Percentiles rank a stretch among this genome's conserved stretches.
Evolutionary conservation across 2,113 vertebrate genomes (phyloP).

Genomic region (Hippocampus comes): DNA sequence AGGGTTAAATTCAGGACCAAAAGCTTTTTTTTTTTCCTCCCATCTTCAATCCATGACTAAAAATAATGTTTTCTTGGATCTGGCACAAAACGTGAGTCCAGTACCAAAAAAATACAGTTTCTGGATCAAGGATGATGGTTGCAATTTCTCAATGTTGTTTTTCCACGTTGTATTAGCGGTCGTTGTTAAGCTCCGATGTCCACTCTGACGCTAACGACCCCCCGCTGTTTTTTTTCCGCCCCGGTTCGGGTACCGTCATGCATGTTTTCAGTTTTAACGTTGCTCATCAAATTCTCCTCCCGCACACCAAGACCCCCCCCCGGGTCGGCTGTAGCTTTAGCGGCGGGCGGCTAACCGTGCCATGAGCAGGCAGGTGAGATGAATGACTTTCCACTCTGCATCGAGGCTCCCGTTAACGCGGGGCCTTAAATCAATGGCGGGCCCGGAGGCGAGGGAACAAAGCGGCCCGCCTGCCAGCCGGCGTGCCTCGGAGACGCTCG

Average conservation of each 20-base stretch:
- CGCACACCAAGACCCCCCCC: background rate
- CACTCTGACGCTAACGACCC: background rate
- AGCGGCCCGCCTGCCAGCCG: constrained; percentile 45
- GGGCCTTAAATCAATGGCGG: constrained; percentile 61
- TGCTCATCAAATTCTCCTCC: background rate
- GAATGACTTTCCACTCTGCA: constrained; percentile 54
- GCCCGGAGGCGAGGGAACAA: constrained; percentile 57
- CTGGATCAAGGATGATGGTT: background rate
- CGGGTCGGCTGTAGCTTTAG: constrained; percentile 28
- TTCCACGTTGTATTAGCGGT: background rate
- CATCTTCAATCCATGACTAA: too few species aligned
- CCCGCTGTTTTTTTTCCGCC: background rate
- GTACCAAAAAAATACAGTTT: too few species aligned
- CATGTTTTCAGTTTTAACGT: background rate
- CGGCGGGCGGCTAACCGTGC: constrained; percentile 50
- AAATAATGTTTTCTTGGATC: too few species aligned
- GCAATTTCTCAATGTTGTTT: background rate
- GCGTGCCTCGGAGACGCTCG: constrained; percentile 29
- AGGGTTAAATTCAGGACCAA: too few species aligned
- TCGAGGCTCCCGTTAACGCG: constrained; percentile 52
- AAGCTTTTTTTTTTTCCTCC: too few species aligned
- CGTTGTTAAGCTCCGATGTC: background rate
- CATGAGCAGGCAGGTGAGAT: constrained; percentile 53
- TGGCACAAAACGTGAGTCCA: too few species aligned
- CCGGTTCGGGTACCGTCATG: background rate